Conservation (phyloP, 64 coral and sea anemone genomes). For the Trachythela sp. region DNA sequence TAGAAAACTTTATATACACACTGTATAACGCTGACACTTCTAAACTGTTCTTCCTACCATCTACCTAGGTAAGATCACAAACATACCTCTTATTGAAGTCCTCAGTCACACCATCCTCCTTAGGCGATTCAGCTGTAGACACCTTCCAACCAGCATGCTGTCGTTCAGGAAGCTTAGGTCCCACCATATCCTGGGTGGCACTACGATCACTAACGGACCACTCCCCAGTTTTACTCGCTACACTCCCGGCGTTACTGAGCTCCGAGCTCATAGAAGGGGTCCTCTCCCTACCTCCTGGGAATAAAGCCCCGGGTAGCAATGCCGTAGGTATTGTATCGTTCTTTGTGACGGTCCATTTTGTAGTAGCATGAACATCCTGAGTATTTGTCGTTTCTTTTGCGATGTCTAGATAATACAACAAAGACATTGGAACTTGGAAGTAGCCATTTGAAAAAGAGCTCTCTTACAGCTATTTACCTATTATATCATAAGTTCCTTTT, state of each 20-base stretch:
- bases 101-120: background rate
- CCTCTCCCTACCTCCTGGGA: background rate
- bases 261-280: conserved; percentile 15
- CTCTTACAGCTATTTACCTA: no score
- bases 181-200: background rate
- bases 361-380: background rate
- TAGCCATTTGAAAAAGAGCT: no score
- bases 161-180: background rate
- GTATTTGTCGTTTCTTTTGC: background rate
- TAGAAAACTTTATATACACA: no score
- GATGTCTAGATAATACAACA: background rate
- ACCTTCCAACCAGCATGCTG: background rate
- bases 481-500: no score
- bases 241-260: background rate
- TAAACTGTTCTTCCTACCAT: no score
- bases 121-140: background rate
- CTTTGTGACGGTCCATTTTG: background rate
- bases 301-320: background rate
- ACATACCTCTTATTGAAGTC: background rate
- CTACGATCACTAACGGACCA: background rate
- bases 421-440: background rate
- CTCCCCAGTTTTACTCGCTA: conserved; percentile 8
- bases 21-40: no score
- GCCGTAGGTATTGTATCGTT: background rate
- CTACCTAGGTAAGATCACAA: no score